These are phyloP conservation scores for Lepus timidus DNA, from an alignment of 2,113 vertebrate species.

Conservation along the genomic window DNA sequence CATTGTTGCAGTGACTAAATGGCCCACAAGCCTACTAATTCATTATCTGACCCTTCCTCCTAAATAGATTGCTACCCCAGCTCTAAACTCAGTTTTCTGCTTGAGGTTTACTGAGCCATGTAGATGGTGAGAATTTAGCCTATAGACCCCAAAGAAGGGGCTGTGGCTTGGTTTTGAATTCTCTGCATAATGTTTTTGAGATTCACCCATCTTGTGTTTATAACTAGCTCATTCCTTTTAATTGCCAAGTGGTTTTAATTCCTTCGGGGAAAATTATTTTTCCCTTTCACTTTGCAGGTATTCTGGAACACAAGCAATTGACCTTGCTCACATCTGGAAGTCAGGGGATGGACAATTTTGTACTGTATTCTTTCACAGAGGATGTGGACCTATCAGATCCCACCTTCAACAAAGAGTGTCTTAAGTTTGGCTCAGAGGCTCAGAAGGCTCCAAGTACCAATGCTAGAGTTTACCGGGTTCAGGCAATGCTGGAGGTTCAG, in stretches of 20 bases:
- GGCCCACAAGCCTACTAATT: not conserved
- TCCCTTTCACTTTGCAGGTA: not conserved
- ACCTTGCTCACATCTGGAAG: not conserved
- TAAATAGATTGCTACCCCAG: not conserved
- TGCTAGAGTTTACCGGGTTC: not conserved
- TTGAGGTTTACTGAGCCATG: not conserved
- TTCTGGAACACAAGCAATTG: not conserved
- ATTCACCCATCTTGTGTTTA: conserved; percentile 2
- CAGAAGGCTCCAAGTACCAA: not conserved
- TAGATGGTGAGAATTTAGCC: conserved; percentile 1
- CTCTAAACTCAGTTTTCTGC: not conserved
- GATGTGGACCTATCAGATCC: not conserved
- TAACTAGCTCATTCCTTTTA: not conserved
- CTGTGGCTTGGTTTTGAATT: conserved; percentile 34
- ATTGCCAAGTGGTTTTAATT: not conserved
- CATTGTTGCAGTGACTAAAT: not conserved
- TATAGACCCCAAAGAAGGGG: not conserved
- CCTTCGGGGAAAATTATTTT: conserved; percentile 30
- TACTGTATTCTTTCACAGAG: not conserved
- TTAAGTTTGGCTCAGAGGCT: not conserved
- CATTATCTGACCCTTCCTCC: not conserved
- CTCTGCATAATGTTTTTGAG: conserved; percentile 7
- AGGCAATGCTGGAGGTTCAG: not conserved
- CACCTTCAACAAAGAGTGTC: not conserved
- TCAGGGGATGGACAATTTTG: not conserved